phyloP scores from a whole-genome alignment of 2,888 invertebrate genomes.

The Ophion costatus region DNA sequence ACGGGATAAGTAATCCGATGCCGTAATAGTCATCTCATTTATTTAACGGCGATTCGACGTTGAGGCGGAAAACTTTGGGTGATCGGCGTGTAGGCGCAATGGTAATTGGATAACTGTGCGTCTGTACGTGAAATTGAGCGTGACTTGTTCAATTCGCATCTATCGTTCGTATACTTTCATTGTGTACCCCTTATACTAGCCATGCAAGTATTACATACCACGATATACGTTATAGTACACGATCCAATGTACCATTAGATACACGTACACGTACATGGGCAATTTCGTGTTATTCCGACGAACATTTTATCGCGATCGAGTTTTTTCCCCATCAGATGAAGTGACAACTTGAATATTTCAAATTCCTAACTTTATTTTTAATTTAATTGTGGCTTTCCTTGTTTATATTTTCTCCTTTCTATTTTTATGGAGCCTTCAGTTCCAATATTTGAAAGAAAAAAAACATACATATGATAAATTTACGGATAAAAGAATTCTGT shows the following conservation, averaged over 20 bases:
- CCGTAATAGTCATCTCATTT: conserved; percentile 54
- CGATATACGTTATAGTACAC: conserved; percentile 30
- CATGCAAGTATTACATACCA: conserved; percentile 22
- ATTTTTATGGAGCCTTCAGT: no score
- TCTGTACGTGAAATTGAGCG: conserved; percentile 70
- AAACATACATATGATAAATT: no score
- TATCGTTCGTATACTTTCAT: conserved; percentile 30
- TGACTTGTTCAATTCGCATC: conserved; percentile 63
- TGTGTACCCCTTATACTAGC: conserved; percentile 9
- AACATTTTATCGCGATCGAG: not conserved
- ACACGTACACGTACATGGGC: not conserved
- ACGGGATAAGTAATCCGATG: not conserved
- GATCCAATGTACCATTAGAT: conserved; percentile 11
- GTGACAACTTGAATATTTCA: no score
- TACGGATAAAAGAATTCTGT: no score
- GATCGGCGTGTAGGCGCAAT: conserved; percentile 66
- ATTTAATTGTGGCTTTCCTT: no score
- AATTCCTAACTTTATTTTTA: no score
- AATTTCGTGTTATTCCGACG: not conserved
- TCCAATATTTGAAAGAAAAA: no score
- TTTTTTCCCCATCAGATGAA: not conserved
- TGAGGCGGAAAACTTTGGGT: conserved; percentile 64
- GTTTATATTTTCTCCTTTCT: no score
- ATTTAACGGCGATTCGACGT: conserved; percentile 50
- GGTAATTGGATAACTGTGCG: conserved; percentile 70